Conservation (phyloP, 2,797 vertebrate genomes). For the Acestrorhynchus altus region DNA sequence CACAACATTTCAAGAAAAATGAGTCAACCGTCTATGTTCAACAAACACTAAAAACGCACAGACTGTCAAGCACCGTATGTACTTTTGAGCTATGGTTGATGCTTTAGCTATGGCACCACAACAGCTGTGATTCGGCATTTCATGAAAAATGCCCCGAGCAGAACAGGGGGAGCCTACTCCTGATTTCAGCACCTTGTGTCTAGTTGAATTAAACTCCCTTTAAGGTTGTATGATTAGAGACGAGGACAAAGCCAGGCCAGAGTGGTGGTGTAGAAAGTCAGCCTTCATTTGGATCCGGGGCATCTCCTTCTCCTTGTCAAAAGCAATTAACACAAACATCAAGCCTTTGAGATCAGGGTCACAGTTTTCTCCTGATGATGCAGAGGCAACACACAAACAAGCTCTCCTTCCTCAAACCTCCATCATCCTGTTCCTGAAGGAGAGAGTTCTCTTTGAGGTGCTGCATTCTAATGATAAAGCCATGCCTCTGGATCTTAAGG, state of each 20-base stretch:
- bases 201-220: slow-evolving; percentile 19
- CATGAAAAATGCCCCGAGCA: slow-evolving; percentile 4
- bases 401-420: slow-evolving; percentile 40
- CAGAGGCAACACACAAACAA: slow-evolving; percentile 44
- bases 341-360: slow-evolving; percentile 54
- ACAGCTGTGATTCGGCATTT: neutral
- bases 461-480: slow-evolving; percentile 40
- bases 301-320: slow-evolving; percentile 46
- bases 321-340: slow-evolving; percentile 61
- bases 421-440: slow-evolving; percentile 42
- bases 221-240: slow-evolving; percentile 22
- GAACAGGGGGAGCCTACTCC: neutral
- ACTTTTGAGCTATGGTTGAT: too few species aligned
- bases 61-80: too few species aligned
- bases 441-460: slow-evolving; percentile 28
- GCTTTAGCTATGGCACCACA: too few species aligned
- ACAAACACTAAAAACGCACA: too few species aligned
- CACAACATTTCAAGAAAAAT: too few species aligned
- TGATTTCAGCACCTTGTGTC: slow-evolving; percentile 7
- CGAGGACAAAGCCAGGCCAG: neutral
- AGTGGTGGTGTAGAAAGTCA: slow-evolving; percentile 1
- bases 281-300: slow-evolving; percentile 25
- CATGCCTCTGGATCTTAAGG: slow-evolving; percentile 29
- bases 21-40: too few species aligned
- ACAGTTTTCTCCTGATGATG: slow-evolving; percentile 35